Evolutionary conservation across 2,888 invertebrate species (phyloP), one percentile per base, ranked within the genome.

Genomic region (Lepidocyrtinus sp.): DNA sequence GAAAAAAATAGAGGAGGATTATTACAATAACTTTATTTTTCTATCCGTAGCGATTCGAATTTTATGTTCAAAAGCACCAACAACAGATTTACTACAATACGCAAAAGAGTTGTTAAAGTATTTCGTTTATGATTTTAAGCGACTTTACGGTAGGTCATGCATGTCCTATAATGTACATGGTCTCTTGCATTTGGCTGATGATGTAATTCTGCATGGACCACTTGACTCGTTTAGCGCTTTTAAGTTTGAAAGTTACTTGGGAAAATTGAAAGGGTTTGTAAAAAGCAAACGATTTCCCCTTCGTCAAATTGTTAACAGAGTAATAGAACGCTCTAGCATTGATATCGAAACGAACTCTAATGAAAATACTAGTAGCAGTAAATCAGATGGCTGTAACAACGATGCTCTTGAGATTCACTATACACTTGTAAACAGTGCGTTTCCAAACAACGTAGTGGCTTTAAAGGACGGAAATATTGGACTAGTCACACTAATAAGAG

Each of bases 111-210:
- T 77, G 3, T 26, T 81, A 25, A 55, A 72, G n/a, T 65, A 21
- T 25, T 87, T 87, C 85, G 87, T 87, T 1, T 36, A 64, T 19
- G 74, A 87, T 21, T 83, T 84, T 74, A 63, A 74, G 22, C 26
- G 75, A 7, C 19, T 86, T 2, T 86, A 85, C 78, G 84, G 84
- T 2, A 26, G 64, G 21, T 69, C 85, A 15, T 36, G 45, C 36
- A 9, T 79, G 50, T 82, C 83, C 19, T 86, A 84, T 62, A 87
- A 86, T 82, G 75, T 86, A 1, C 86, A 86, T 76, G 65, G 78
- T 2, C 55, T 86, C 7, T 71, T 84, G 55, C 86, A 86, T 81
- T 26, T 86, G 5, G 45, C 63, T 0, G 17, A 21, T 15, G 72
- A 72, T 26, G 62, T 62, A 0, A 21, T 27, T 7, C 1, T 0